Percentiles rank a stretch among this genome's conserved stretches.
Evolutionary conservation across 2,888 invertebrate species (phyloP).

Genomic region (Drosophila lacicola): DNA sequence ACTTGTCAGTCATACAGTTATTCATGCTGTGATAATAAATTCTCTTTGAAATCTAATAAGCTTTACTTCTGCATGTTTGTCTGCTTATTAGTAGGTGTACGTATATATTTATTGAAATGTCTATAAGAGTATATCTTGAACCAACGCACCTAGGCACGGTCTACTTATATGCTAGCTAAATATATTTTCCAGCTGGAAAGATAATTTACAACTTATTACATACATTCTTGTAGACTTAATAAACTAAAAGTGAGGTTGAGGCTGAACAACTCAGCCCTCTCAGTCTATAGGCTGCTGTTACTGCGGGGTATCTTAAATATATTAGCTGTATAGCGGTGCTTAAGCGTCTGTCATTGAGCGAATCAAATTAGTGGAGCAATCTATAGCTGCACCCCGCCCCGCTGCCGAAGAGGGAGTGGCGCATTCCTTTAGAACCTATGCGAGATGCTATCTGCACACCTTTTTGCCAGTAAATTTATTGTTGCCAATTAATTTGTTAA

Average conservation of each 20-base stretch:
- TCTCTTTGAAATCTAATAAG: too few relatives aligned
- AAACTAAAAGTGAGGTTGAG: neutral
- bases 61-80: too few relatives aligned
- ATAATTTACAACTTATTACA: too few relatives aligned
- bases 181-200: too few relatives aligned
- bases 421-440: slow-evolving; percentile 25
- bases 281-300: neutral
- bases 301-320: slow-evolving; percentile 51
- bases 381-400: slow-evolving; percentile 48
- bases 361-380: slow-evolving; percentile 77
- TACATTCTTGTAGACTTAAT: too few relatives aligned
- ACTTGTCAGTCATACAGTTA: neutral
- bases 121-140: too few relatives aligned
- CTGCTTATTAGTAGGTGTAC: too few relatives aligned
- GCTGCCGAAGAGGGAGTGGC: neutral
- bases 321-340: slow-evolving; percentile 57
- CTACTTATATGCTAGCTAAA: too few relatives aligned
- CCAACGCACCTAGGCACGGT: too few relatives aligned
- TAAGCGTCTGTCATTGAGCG: slow-evolving; percentile 73
- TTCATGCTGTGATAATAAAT: neutral
- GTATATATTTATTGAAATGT: too few relatives aligned
- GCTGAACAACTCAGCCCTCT: neutral
- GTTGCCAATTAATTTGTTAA: slow-evolving; percentile 84
- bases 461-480: slow-evolving; percentile 81
- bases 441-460: slow-evolving; percentile 73